Evolutionary conservation across 2,888 invertebrate genomes (phyloP).

Genomic region (Orthosia cruda): DNA sequence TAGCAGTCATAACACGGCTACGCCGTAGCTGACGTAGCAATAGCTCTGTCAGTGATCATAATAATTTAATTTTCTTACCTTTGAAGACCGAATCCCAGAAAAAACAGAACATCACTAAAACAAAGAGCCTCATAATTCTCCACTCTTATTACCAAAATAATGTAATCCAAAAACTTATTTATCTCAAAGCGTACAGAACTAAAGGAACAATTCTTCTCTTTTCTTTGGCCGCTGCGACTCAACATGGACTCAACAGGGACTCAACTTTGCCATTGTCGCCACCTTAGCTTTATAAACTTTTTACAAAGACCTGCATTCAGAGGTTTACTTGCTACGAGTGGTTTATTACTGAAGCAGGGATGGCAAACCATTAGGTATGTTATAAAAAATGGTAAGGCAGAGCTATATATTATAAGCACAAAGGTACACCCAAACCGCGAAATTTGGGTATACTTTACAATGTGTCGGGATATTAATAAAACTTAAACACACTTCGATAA

Average conservation of each 20-base stretch:
- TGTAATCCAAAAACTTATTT: slow-evolving; percentile 48
- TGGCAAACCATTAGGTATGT: background rate
- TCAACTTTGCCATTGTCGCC: slow-evolving; percentile 61
- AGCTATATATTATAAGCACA: too few relatives aligned
- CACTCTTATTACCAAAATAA: slow-evolving; percentile 28
- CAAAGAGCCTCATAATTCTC: background rate
- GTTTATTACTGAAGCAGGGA: slow-evolving; percentile 32
- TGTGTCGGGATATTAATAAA: too few relatives aligned
- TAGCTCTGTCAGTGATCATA: background rate
- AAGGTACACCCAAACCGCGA: too few relatives aligned
- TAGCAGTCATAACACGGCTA: background rate
- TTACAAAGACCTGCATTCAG: slow-evolving; percentile 60
- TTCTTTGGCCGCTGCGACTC: slow-evolving; percentile 31
- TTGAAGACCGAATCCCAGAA: too few relatives aligned
- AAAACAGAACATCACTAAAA: slow-evolving; percentile 2
- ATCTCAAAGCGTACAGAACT: slow-evolving; percentile 40
- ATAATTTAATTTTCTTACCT: too few relatives aligned
- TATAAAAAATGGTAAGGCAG: background rate
- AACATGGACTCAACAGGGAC: slow-evolving; percentile 38
- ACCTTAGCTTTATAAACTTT: slow-evolving; percentile 58
- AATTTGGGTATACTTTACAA: too few relatives aligned
- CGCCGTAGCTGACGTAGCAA: background rate
- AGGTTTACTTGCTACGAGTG: slow-evolving; percentile 57
- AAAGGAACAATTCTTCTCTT: slow-evolving; percentile 49
- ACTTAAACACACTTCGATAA: too few relatives aligned